Evolutionary conservation across 2,888 invertebrate species (phyloP), one percentile per base, ranked within the genome.

Genomic region (Therioaphis trifolii): DNA sequence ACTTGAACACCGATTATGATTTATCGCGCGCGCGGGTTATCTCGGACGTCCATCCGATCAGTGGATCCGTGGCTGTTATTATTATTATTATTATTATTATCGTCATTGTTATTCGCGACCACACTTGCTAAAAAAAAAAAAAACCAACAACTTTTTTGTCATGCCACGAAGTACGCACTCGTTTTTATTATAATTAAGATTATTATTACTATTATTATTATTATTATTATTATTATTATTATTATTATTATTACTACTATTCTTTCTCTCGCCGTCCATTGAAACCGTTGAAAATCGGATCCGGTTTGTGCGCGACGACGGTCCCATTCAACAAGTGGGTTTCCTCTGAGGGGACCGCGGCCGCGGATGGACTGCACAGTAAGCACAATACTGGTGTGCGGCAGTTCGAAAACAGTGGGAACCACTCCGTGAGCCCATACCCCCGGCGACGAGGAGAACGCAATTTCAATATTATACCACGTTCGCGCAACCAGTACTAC

Each of bases 311-410:
- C 18, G 9, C 21, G 55, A n/a, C 4, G n/a, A 4, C 58, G 11
- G 76, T 46, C 24, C 46, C 58, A 52, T 80, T 72, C 72, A 80
- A 80, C 80, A 80, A 80, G 80, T 80, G 80, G n/a, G 61, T 58
- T 21, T 71, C 24, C 46, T 46, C 77, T 49, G 43, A 49, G 77
- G 49, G 63, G 52, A 24, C 49, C 61, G 46, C 71, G 5, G 14
- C 15, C 4, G 43, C 18, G 11, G 5, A n/a, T 18, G 52, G 1
- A 52, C n/a, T n/a, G n/a, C 5, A 52, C n/a, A n/a, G n/a, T 18
- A 29, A 29, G 27, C 27, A 46, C 75, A 9, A 18, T 63, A n/a
- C 27, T 2, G 0, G 9, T 2, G 12, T 12, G 29, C 75, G 7
- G 35, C 35, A 24, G 40, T 75, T 35, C 52, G 55, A 21, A 61